Percentiles rank a stretch among this genome's conserved stretches.
Evolutionary conservation across 2,113 vertebrate genomes (phyloP).

Genomic region (Podarcis cretensis): DNA sequence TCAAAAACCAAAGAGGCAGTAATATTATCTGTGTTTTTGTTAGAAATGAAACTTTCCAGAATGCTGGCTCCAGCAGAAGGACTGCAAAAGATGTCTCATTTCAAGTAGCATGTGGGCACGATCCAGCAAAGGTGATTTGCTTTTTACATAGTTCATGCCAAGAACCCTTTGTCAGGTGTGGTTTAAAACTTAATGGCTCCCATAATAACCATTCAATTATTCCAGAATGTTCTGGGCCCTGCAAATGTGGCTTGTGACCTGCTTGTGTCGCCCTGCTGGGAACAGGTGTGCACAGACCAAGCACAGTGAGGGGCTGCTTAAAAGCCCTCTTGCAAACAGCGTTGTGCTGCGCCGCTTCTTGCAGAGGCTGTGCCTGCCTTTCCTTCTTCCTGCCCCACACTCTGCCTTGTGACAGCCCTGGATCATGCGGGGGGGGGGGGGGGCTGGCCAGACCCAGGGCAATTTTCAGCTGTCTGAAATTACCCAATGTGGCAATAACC

Average conservation of each 20-base stretch:
- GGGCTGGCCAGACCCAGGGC: too few species aligned
- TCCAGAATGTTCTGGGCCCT: not conserved
- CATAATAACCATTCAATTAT: not conserved
- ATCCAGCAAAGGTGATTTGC: not conserved
- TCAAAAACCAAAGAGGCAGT: slow-evolving; percentile 29
- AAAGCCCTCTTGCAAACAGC: too few species aligned
- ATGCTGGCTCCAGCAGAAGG: not conserved
- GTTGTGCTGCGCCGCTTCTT: too few species aligned
- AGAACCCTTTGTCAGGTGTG: not conserved
- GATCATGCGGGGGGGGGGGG: too few species aligned
- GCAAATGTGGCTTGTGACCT: not conserved
- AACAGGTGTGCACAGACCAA: too few species aligned
- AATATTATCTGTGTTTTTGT: slow-evolving; percentile 27
- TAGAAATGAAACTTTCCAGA: slow-evolving; percentile 18
- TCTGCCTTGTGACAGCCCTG: too few species aligned
- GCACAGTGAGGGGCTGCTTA: too few species aligned
- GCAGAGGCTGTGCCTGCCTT: too few species aligned
- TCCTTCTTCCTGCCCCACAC: too few species aligned
- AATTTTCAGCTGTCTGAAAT: too few species aligned
- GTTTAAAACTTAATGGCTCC: not conserved
- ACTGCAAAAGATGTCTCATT: not conserved
- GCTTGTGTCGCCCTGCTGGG: not conserved
- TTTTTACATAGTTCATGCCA: not conserved
- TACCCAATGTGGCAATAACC: too few species aligned
- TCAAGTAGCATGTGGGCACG: not conserved